Evolutionary conservation across 2,888 invertebrate species (phyloP).

Genomic region (Andrena praecox): DNA sequence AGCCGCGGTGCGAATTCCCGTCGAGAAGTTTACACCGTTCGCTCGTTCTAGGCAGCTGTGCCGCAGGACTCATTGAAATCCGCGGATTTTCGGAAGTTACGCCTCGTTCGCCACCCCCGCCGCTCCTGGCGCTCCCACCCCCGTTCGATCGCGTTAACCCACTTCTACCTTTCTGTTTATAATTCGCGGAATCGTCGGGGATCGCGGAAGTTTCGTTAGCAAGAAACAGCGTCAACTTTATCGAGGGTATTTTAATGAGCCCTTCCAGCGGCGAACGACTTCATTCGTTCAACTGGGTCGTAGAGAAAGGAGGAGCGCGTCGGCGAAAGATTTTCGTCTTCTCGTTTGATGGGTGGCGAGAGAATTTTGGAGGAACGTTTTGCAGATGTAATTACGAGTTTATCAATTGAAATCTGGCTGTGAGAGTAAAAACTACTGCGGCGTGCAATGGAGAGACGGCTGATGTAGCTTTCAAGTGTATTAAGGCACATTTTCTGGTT

Average conservation of each 20-base stretch:
- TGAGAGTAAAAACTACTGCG: too few species aligned
- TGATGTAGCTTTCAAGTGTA: too few species aligned
- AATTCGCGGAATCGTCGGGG: constrained; percentile 17
- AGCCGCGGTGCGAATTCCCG: constrained; percentile 47
- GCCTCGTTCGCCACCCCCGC: constrained; percentile 36
- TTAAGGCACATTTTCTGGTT: too few species aligned
- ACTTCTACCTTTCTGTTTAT: constrained; percentile 47
- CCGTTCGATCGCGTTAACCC: constrained; percentile 51
- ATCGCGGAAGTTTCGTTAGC: constrained; percentile 43
- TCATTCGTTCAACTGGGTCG: constrained; percentile 51
- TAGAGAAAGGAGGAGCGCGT: neutral
- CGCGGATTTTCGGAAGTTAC: constrained; percentile 61
- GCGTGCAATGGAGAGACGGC: too few species aligned
- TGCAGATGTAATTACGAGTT: too few species aligned
- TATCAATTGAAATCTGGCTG: too few species aligned
- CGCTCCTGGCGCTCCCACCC: neutral
- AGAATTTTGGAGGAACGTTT: neutral
- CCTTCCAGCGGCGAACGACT: constrained; percentile 34
- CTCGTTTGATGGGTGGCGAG: neutral
- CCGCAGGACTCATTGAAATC: constrained; percentile 55
- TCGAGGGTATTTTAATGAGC: constrained; percentile 55
- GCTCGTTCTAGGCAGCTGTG: constrained; percentile 63
- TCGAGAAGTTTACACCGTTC: constrained; percentile 56
- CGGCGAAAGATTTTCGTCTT: constrained; percentile 27
- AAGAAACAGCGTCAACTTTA: constrained; percentile 38